Evolutionary conservation across 2,113 vertebrate species (phyloP).

Genomic region (Fukomys damarensis): DNA sequence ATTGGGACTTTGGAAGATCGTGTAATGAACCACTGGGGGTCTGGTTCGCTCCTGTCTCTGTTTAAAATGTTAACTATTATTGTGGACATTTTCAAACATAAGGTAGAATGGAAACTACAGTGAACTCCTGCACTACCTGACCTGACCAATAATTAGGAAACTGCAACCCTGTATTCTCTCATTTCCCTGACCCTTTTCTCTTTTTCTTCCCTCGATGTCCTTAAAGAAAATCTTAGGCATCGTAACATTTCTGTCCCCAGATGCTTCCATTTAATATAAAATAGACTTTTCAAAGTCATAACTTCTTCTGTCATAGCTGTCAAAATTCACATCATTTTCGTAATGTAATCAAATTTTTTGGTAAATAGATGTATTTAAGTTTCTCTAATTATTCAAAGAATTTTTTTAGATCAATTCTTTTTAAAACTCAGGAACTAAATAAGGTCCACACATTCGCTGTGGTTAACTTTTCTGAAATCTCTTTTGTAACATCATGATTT

Average conservation of each 20-base stretch:
- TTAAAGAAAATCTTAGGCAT: neutral
- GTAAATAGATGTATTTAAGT: neutral
- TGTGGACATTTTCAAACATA: neutral
- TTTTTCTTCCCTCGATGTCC: neutral
- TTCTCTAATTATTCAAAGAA: neutral
- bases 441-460: neutral
- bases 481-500: neutral
- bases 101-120: neutral
- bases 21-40: neutral
- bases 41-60: neutral
- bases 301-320: neutral
- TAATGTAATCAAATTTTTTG: neutral
- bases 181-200: neutral
- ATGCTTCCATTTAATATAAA: neutral
- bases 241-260: neutral
- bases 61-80: neutral
- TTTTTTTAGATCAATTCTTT: neutral
- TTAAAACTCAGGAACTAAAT: neutral
- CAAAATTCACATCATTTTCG: neutral
- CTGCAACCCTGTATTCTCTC: neutral
- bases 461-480: neutral
- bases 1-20: neutral
- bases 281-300: neutral
- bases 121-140: neutral
- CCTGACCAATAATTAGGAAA: neutral